Conservation (phyloP, 37 sponge, comb jelly and placozoan genomes). For the Crambe crambe region DNA sequence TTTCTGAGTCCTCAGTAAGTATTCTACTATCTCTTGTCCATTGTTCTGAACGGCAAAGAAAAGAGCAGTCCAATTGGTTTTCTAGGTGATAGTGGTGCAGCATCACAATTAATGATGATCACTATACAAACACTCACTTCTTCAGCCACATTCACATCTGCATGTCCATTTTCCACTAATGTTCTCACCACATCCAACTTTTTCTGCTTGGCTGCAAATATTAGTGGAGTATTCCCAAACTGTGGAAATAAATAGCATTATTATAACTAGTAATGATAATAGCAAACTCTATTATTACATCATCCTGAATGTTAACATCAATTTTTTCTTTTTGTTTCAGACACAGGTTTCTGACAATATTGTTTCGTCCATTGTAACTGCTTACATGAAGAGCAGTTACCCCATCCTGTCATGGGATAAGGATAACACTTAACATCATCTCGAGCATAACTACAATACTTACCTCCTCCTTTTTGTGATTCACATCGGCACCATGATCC, state of each 20-base stretch:
- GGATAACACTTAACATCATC: not conserved
- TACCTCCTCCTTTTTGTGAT: not conserved
- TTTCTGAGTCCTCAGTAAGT: not conserved
- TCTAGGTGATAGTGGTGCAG: not conserved
- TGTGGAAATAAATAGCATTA: not conserved
- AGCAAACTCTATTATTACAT: too few species aligned
- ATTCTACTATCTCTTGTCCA: not conserved
- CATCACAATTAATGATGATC: not conserved
- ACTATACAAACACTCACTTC: not conserved
- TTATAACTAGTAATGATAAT: too few species aligned
- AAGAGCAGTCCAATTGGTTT: not conserved
- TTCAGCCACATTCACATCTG: slow-evolving; percentile 1
- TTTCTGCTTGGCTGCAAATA: not conserved
- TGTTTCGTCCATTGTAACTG: not conserved
- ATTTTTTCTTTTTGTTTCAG: not conserved
- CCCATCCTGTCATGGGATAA: not conserved
- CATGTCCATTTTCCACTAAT: slow-evolving; percentile 14
- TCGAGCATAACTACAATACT: not conserved
- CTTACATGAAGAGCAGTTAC: slow-evolving; percentile 3
- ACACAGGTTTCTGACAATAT: not conserved
- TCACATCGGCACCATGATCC: not conserved
- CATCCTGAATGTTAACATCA: slow-evolving; percentile 1
- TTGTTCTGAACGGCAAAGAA: slow-evolving; percentile 4
- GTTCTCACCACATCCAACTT: not conserved
- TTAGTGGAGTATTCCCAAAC: not conserved